phyloP scores from a whole-genome alignment of 1,140 invertebrate species.

The Hyphantria cunea region DNA sequence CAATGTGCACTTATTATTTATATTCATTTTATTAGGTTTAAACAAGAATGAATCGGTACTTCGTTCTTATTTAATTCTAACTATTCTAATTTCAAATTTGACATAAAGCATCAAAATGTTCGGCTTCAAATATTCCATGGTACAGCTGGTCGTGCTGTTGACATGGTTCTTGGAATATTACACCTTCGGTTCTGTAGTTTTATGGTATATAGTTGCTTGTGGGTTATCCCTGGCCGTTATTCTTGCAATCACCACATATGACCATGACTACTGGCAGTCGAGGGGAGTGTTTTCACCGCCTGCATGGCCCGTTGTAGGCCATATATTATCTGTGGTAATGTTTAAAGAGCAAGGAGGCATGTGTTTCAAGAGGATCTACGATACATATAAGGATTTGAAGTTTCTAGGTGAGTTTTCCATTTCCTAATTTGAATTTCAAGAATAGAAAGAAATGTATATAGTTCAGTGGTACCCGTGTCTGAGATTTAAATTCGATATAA shows the following conservation, averaged over 20 bases:
- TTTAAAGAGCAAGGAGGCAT: slow-evolving; percentile 69
- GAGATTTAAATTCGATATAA: too few species aligned
- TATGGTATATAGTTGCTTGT: slow-evolving; percentile 49
- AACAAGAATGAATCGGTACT: too few species aligned
- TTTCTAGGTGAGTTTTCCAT: slow-evolving; percentile 73
- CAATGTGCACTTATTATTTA: too few species aligned
- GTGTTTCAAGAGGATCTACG: slow-evolving; percentile 69
- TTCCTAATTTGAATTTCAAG: too few species aligned
- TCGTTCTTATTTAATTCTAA: too few species aligned
- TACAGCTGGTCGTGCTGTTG: slow-evolving; percentile 48
- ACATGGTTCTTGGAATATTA: slow-evolving; percentile 54
- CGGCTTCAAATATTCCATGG: slow-evolving; percentile 54
- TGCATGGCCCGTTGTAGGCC: slow-evolving; percentile 61
- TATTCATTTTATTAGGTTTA: too few species aligned
- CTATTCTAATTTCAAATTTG: slow-evolving; percentile 2
- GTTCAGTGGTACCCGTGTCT: too few species aligned
- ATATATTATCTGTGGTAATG: slow-evolving; percentile 59
- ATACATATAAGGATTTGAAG: slow-evolving; percentile 54
- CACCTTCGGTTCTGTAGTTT: slow-evolving; percentile 47
- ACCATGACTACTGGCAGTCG: slow-evolving; percentile 65
- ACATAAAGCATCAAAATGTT: slow-evolving; percentile 54
- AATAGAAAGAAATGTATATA: too few species aligned
- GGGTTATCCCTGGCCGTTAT: slow-evolving; percentile 34
- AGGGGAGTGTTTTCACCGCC: slow-evolving; percentile 66
- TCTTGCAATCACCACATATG: slow-evolving; percentile 58